phyloP scores from a whole-genome alignment of 2,888 invertebrate genomes.

The Aromia moschata region DNA sequence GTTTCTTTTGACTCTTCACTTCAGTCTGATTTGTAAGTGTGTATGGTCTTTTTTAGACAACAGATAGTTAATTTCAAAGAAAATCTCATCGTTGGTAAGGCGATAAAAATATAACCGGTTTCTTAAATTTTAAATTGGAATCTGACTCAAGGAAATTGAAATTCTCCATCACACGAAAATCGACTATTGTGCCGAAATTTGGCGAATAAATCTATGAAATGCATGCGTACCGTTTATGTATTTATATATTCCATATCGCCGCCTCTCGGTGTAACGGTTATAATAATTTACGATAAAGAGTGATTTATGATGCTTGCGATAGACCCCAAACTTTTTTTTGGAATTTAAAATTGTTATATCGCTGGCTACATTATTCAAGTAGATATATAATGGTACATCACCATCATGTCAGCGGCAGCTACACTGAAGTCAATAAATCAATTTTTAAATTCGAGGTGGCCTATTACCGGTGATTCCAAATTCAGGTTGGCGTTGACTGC shows the following conservation, averaged over 20 bases:
- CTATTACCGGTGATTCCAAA: too few species aligned
- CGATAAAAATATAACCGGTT: too few species aligned
- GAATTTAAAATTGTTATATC: neutral
- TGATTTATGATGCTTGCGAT: neutral
- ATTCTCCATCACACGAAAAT: too few species aligned
- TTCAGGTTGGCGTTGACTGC: too few species aligned
- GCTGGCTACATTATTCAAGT: neutral
- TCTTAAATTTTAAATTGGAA: too few species aligned
- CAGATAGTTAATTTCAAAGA: too few species aligned
- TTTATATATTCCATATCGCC: neutral
- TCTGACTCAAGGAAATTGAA: too few species aligned
- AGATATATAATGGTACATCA: neutral
- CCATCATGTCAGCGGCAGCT: neutral
- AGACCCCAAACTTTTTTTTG: neutral
- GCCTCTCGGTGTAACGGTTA: neutral
- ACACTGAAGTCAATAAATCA: neutral
- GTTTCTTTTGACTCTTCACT: too few species aligned
- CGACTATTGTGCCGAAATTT: too few species aligned
- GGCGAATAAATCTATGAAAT: neutral
- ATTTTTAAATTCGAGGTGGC: neutral
- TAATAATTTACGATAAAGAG: neutral
- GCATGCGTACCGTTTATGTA: neutral
- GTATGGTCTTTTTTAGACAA: too few species aligned
- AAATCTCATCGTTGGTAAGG: too few species aligned
- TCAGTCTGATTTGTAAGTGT: too few species aligned